Percentiles rank a stretch among this genome's conserved stretches.
These are phyloP conservation scores for Plagodis pulveraria DNA, from an alignment of 2,888 invertebrate species.

Conservation along the genomic window DNA sequence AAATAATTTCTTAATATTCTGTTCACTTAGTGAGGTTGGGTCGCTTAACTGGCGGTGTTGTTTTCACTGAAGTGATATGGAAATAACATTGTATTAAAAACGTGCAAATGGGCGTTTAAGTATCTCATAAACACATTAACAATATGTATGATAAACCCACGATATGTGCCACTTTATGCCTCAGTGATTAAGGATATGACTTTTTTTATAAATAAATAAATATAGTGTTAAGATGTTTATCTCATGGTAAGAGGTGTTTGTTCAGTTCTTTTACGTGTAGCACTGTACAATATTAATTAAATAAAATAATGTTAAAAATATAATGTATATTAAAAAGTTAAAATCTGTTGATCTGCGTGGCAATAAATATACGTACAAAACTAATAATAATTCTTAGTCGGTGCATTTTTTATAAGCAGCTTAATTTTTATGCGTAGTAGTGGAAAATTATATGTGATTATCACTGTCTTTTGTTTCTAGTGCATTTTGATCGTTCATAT, in stretches of 20 bases:
- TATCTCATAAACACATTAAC: conserved; percentile 6
- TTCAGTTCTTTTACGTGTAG: conserved; percentile 9
- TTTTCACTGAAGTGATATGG: too few relatives aligned
- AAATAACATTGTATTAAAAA: too few relatives aligned
- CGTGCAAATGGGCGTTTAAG: too few relatives aligned
- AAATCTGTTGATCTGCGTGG: conserved; percentile 5
- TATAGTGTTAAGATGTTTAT: conserved; percentile 20
- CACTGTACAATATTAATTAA: conserved; percentile 6
- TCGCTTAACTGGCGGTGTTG: too few relatives aligned
- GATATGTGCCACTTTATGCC: conserved; percentile 64
- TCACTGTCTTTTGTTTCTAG: too few relatives aligned
- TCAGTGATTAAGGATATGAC: conserved; percentile 56
- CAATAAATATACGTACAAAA: conserved; percentile 2
- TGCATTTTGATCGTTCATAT: not conserved
- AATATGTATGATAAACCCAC: conserved; percentile 44
- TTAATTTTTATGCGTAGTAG: not conserved
- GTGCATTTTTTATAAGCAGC: not conserved
- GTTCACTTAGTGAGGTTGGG: too few relatives aligned
- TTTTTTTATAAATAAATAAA: conserved; percentile 42
- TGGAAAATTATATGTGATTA: too few relatives aligned
- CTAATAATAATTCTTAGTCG: not conserved
- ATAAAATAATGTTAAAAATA: conserved; percentile 4
- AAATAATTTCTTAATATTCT: not conserved
- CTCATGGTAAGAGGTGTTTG: conserved; percentile 4
- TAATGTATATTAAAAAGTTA: conserved; percentile 6